Evolutionary conservation across 2,888 invertebrate species (phyloP).

Genomic region (Gastrophysa polygoni): DNA sequence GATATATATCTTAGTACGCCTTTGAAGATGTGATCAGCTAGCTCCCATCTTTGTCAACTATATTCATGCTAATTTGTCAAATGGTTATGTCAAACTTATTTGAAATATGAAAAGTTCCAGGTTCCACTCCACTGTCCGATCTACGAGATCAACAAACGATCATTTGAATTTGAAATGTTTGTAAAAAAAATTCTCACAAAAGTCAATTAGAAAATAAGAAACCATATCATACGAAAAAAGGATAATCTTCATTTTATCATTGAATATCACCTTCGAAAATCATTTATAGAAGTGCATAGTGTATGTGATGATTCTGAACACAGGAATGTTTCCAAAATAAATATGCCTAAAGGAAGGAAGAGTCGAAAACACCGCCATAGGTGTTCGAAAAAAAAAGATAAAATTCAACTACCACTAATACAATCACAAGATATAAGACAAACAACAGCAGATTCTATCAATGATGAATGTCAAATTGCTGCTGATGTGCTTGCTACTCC

Average conservation of each 20-base stretch:
- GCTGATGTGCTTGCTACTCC: background rate
- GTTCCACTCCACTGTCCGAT: too few species aligned
- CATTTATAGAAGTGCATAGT: background rate
- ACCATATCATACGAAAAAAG: background rate
- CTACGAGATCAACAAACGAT: too few species aligned
- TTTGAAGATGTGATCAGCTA: too few species aligned
- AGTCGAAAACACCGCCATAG: constrained; percentile 1
- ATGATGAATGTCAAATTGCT: background rate
- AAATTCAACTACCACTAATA: background rate
- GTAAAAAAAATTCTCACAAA: background rate
- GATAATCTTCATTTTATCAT: background rate
- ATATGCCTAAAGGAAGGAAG: constrained; percentile 2
- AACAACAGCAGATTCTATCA: background rate
- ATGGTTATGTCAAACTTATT: too few species aligned
- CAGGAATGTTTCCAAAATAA: background rate
- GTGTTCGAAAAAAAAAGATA: background rate
- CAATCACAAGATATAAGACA: background rate
- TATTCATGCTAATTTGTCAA: too few species aligned
- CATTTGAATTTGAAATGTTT: background rate
- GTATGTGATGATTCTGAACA: background rate
- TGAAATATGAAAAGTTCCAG: too few species aligned
- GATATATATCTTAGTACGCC: too few species aligned
- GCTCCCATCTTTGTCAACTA: too few species aligned
- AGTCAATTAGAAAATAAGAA: background rate
- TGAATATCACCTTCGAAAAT: background rate